Base-by-base conservation (phyloP, 2,113 vertebrate genomes). In the Trichechus manatus region DNA sequence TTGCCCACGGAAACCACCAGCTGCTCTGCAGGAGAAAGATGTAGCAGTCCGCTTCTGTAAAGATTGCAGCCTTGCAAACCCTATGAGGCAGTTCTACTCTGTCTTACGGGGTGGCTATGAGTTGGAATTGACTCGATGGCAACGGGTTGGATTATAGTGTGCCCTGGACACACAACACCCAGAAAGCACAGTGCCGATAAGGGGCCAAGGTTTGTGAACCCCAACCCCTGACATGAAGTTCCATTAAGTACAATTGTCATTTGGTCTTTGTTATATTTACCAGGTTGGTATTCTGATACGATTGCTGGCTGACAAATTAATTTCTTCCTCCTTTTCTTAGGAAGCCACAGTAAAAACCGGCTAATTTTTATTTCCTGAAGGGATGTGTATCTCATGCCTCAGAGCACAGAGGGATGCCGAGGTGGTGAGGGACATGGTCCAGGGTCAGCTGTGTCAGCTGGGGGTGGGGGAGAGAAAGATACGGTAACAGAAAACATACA, bases 101-200 rank as follows among this genome's bases (percentile, higher is more conserved):
- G 29, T 74, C 53, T 56, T 56, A 56, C 53, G 13, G 53, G 53
- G 53, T 56, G 13, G 15, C 53, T 23, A 3, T 74, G 72, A 36
- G n/a, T 36, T 7, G 22, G 72, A 22, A 74, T 39, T 2, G 9
- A 74, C n/a, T 22, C 9, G 19, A 74, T 20, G 4, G 20, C 20
- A 39, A 42, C 0, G 20, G n/a, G 36, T 39, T 74, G 36, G 72
- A 39, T n/a, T 74, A 74, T 74, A 39, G 31, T 66, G 5, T 2
- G 36, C n/a, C 66, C 94, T 20, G 36, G 22, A 36, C 20, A 39
- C 22, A 36, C 33, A 1, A 68, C 64, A 68, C 64, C 64, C 9
- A 4, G 85, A 2, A 9, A 29, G 53, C 36, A 31, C 0, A 2
- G 64, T 0, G 20, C 47, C 36, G 17, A 6, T 0, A 1, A 25